Conservation (phyloP, 2,113 vertebrate genomes). For the Fregetta grallaria region DNA sequence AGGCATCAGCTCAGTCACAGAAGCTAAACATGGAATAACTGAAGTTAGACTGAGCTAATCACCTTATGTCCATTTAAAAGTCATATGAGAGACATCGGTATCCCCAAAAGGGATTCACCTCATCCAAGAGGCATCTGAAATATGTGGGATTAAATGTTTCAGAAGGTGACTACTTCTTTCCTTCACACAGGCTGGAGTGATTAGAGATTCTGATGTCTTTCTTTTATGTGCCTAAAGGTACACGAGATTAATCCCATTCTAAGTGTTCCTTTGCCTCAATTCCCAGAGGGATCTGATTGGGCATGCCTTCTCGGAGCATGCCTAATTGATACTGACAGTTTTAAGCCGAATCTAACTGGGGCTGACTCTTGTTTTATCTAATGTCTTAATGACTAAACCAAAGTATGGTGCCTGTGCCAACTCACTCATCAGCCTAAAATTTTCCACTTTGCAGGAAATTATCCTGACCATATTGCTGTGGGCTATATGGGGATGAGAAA, state of each 20-base stretch:
- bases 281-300: neutral
- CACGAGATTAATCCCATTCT: neutral
- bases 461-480: neutral
- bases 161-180: neutral
- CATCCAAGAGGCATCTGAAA: neutral
- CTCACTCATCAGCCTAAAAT: neutral
- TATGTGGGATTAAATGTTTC: neutral
- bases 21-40: neutral
- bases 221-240: neutral
- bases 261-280: neutral
- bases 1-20: neutral
- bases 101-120: neutral
- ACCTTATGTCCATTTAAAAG: neutral
- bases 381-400: neutral
- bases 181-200: neutral
- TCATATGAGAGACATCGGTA: neutral
- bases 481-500: neutral
- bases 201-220: neutral
- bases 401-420: neutral
- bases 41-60: neutral
- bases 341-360: neutral
- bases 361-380: neutral
- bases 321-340: neutral
- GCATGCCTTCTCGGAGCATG: neutral
- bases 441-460: neutral